Percentiles rank a stretch among this genome's conserved stretches.
These are phyloP conservation scores for Bubo bubo DNA, from an alignment of 2,113 vertebrate species.

Conservation along the genomic window DNA sequence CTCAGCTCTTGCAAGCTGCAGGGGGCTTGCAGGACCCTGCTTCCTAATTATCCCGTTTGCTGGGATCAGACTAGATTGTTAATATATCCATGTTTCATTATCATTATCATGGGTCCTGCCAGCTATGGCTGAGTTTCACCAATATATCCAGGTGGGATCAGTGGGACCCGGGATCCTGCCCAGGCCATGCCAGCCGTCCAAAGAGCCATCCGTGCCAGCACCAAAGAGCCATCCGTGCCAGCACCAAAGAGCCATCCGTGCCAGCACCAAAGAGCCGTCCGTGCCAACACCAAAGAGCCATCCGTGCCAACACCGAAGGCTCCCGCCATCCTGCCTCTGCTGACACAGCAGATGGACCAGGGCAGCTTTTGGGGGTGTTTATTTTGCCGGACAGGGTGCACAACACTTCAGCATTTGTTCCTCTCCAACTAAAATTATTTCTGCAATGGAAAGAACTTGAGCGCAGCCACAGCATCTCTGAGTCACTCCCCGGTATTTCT, in stretches of 20 bases:
- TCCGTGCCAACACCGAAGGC: not conserved
- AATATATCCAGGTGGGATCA: fast-evolving
- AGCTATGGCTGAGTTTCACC: not conserved
- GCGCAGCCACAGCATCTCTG: constrained; percentile 62
- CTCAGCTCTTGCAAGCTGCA: not conserved
- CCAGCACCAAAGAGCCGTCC: too few species aligned
- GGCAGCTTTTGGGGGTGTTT: not conserved
- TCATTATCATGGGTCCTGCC: fast-evolving
- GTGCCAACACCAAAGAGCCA: too few species aligned
- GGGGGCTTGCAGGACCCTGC: fast-evolving
- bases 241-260: too few species aligned
- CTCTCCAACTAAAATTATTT: not conserved
- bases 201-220: too few species aligned
- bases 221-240: too few species aligned
- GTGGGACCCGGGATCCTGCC: not conserved
- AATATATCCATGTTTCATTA: fast-evolving
- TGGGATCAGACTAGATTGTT: not conserved
- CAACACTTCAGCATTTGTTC: not conserved
- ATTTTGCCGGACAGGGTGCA: too few species aligned
- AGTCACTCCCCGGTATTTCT: constrained; percentile 76
- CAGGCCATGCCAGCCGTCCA: not conserved
- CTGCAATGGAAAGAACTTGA: constrained; percentile 40
- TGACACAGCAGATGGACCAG: fast-evolving
- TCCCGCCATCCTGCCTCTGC: not conserved
- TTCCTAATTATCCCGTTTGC: not conserved